Evolutionary conservation across 2,797 vertebrate genomes (phyloP).

Genomic region (Melanogrammus aeglefinus): DNA sequence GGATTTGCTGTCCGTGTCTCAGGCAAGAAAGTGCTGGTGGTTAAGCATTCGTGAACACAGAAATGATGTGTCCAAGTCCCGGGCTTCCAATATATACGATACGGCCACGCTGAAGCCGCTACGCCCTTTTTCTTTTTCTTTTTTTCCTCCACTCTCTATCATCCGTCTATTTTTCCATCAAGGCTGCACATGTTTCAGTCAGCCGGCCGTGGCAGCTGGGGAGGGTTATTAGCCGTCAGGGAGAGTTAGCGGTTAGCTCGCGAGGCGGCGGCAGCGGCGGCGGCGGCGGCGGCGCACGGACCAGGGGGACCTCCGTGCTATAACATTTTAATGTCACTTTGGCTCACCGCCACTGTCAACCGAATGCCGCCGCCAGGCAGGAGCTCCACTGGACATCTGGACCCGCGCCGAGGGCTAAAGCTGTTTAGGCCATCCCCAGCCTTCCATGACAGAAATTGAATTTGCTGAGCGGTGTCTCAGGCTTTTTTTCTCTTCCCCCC

Average conservation of each 20-base stretch:
- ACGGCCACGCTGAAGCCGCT: slow-evolving; percentile 46
- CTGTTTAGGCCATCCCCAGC: slow-evolving; percentile 18
- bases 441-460: slow-evolving; percentile 13
- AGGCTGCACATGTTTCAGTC: slow-evolving; percentile 55
- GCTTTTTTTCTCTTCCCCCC: too few relatives aligned
- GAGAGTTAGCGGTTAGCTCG: slow-evolving; percentile 66
- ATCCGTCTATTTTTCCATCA: slow-evolving; percentile 61
- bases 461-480: background rate
- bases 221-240: slow-evolving; percentile 75
- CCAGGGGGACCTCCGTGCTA: slow-evolving; percentile 57
- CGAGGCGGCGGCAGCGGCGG: slow-evolving; percentile 53
- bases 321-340: slow-evolving; percentile 69
- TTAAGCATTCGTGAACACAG: slow-evolving; percentile 56
- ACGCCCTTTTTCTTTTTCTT: slow-evolving; percentile 33
- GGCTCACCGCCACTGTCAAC: slow-evolving; percentile 63
- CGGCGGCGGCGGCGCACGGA: slow-evolving; percentile 36
- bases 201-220: slow-evolving; percentile 65
- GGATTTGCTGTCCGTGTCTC: slow-evolving; percentile 46
- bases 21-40: slow-evolving; percentile 51
- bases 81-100: slow-evolving; percentile 28
- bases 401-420: slow-evolving; percentile 35
- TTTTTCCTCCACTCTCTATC: slow-evolving; percentile 12
- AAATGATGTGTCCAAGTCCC: slow-evolving; percentile 54
- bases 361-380: slow-evolving; percentile 59
- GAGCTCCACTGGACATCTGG: slow-evolving; percentile 62